Base-by-base conservation (phyloP, 2,113 vertebrate species). In the Xiphophorus maculatus region DNA sequence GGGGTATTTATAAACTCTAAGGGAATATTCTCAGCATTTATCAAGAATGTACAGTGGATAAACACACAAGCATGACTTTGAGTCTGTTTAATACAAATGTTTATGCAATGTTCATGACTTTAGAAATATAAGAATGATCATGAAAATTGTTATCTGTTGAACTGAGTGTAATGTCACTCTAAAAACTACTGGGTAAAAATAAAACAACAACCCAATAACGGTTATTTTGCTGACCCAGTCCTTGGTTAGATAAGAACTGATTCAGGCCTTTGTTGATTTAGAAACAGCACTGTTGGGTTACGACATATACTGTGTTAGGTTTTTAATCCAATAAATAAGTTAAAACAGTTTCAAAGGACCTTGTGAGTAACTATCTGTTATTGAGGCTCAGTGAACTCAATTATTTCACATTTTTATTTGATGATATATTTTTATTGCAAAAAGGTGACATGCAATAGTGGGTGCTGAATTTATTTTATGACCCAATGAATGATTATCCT, bases 11-110 rank as follows among this genome's bases (percentile, higher is more conserved):
- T 48, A 42, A 76, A 77, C 71, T 69, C 54, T 74, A 68, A 42
- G 69, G 69, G 83, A 75, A 40, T 77, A 78, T 83, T 78, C 62
- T 29, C 67, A 74, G 65, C 65, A 44, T 63, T 81, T 87, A 73
- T 82, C 81, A 80, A 74, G 76, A 77, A 81, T 75, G 75, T 74
- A 63, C 70, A 71, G 28, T 44, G 11, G n/a, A 30, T 35, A 69
- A 86, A 82, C 64, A 65, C 67, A 81, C 28, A 28, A 77, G 66
- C n/a, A 22, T 35, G 69, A 62, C 63, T 71, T 27, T 72, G 76
- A 82, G 67, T 67, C 37, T 28, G 61, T 73, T 73, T 80, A 77
- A 82, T 81, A 73, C 61, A 37, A 11, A 37, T 11, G 35, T 10
- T 37, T 11, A 82, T 78, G 66, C 68, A 76, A 40, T 37, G 35